These are phyloP conservation scores for Camponotus pennsylvanicus DNA, from an alignment of 1,140 invertebrate genomes.

Conservation along the genomic window DNA sequence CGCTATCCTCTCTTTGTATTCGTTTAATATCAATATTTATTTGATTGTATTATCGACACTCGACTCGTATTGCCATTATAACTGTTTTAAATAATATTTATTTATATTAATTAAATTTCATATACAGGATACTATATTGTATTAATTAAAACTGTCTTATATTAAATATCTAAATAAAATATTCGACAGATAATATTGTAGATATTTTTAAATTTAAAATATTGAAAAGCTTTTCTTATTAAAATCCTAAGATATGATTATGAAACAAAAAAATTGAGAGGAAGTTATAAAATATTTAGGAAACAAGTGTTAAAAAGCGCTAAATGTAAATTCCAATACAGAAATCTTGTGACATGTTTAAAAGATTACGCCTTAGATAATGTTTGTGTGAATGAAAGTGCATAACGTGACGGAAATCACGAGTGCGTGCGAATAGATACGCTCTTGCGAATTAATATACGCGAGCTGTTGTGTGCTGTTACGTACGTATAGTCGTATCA, in stretches of 20 bases:
- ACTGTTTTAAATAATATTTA: too few species aligned
- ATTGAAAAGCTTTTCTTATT: too few species aligned
- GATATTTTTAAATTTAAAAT: too few species aligned
- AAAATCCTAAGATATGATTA: neutral
- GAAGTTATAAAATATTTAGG: neutral
- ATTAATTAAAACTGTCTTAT: too few species aligned
- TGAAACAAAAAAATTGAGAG: neutral
- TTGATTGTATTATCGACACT: too few species aligned
- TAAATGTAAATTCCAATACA: slow-evolving; percentile 1
- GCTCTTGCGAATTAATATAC: slow-evolving; percentile 32
- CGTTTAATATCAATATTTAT: too few species aligned
- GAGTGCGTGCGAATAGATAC: neutral
- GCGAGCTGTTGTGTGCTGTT: neutral
- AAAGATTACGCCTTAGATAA: neutral
- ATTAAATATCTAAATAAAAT: too few species aligned
- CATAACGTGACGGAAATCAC: neutral
- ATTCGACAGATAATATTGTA: too few species aligned
- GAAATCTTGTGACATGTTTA: neutral
- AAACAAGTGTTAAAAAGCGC: neutral
- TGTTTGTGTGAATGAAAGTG: slow-evolving; percentile 15
- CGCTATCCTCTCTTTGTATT: too few species aligned
- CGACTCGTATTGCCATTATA: too few species aligned
- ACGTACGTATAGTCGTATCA: neutral
- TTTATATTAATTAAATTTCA: too few species aligned
- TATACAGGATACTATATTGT: too few species aligned